These are phyloP conservation scores for Phrixothrix hirtus DNA, from an alignment of 2,888 invertebrate species.

Conservation along the genomic window DNA sequence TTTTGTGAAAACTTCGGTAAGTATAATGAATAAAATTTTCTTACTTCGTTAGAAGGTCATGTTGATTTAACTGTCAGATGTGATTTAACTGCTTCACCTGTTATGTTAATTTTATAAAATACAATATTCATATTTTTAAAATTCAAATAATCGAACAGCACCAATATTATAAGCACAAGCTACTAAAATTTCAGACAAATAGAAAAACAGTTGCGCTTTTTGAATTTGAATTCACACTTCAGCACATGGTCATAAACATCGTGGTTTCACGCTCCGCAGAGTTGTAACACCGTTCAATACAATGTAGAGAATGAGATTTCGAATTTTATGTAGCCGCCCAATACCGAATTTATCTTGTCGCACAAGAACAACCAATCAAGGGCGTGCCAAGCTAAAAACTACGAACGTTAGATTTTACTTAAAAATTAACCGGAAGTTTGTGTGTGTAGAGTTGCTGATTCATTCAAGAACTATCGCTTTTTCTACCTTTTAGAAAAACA, in stretches of 20 bases:
- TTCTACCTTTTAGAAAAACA: no score
- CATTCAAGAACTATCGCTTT: no score
- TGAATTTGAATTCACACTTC: conserved; percentile 7
- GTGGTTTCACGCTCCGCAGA: conserved; percentile 12
- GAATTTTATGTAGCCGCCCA: conserved; percentile 19
- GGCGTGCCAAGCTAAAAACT: no score
- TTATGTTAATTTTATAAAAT: no score
- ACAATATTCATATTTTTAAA: background rate
- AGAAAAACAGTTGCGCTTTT: background rate
- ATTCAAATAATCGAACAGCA: no score
- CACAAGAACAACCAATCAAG: conserved; percentile 24
- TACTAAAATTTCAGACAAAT: background rate
- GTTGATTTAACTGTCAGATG: no score
- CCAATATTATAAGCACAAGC: background rate
- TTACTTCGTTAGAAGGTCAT: background rate
- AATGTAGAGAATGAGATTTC: conserved; percentile 24
- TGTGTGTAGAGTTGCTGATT: no score
- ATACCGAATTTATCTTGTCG: conserved; percentile 28
- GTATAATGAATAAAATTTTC: no score
- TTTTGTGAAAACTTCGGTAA: no score
- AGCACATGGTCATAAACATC: conserved; percentile 1
- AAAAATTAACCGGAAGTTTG: no score
- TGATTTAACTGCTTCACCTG: no score
- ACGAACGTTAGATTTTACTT: no score
- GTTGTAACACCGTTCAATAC: conserved; percentile 16